Evolutionary conservation across 2,888 invertebrate genomes (phyloP).

Genomic region (Dryococelus australis): DNA sequence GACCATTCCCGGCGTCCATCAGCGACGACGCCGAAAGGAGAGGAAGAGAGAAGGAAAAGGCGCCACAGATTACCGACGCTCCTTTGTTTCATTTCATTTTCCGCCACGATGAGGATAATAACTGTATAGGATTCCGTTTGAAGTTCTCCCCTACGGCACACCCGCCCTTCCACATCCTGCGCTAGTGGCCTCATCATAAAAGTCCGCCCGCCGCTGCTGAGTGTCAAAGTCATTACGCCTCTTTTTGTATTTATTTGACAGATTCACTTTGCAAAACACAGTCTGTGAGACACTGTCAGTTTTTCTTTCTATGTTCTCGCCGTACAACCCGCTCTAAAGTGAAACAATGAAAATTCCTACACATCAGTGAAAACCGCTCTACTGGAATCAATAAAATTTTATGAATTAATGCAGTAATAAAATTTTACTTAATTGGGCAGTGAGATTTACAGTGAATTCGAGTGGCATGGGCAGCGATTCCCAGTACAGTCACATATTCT

Average conservation of each 20-base stretch:
- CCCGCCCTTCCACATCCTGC: neutral
- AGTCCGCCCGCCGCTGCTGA: neutral
- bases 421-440: too few species aligned
- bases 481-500: too few species aligned
- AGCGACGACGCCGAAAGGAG: neutral
- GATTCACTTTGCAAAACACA: neutral
- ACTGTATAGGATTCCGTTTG: conserved; percentile 25
- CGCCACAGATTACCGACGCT: conserved; percentile 22
- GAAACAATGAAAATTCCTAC: too few species aligned
- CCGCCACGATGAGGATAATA: conserved; percentile 22
- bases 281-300: too few species aligned
- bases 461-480: too few species aligned
- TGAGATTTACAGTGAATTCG: too few species aligned
- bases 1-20: neutral
- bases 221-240: conserved; percentile 16
- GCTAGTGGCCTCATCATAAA: conserved; percentile 9
- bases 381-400: too few species aligned
- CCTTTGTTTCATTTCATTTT: conserved; percentile 29
- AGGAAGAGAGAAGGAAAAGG: neutral
- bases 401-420: too few species aligned
- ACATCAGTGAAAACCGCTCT: too few species aligned
- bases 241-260: neutral
- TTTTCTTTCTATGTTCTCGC: too few species aligned
- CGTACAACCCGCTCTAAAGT: too few species aligned
- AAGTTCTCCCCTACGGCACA: neutral